Base-by-base conservation (phyloP, 2,113 vertebrate species). In the Saguinus midas region DNA sequence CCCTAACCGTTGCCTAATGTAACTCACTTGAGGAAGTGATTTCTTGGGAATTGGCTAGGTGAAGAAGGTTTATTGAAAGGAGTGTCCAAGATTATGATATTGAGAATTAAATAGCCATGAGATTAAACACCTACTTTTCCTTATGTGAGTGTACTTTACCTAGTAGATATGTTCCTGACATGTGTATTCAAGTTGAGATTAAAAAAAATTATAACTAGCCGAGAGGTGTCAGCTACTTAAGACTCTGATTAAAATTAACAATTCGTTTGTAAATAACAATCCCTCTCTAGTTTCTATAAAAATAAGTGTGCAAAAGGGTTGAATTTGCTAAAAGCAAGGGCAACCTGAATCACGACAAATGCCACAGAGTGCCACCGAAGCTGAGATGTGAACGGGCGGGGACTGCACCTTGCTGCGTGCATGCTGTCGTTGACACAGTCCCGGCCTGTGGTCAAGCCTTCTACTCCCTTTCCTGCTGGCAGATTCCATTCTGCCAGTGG, bases 341-440 rank as follows among this genome's bases (percentile, higher is more conserved):
- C n/a, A 78, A 20, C 5, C 27, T n/a, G 68, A 66, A 35, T 52
- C 1, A 3, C 73, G 89, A 81, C 72, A 70, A 3, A 4, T 17
- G 78, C n/a, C 57, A 73, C 35, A 18, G 5, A 8, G 6, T 43
- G 45, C 45, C 61, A 29, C 29, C 0, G 2, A 87, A 29, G 23
- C 48, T 3, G 29, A 27, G 5, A 83, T 2, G 7, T 11, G 29
- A 37, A 12, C 0, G 5, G 12, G 8, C 14, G 0, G 1, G 12
- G 43, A 64, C n/a, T 0, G 1, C 1, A 2, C 43, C 40, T 52
- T 4, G 84, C 81, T 72, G 9, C n/a, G 52, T 61, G 43, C 8
- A 4, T 1, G 23, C 35, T 55, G 37, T 21, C 25, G 55, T 76
- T 43, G 3, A 50, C 4, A 7, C 27, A 3, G 57, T 37, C 25